A percentile compares a stretch with the other conserved stretches of the same genome.
These are phyloP conservation scores for Oscheius myriophilus DNA, from an alignment of 2,888 invertebrate species.

Conservation along the genomic window DNA sequence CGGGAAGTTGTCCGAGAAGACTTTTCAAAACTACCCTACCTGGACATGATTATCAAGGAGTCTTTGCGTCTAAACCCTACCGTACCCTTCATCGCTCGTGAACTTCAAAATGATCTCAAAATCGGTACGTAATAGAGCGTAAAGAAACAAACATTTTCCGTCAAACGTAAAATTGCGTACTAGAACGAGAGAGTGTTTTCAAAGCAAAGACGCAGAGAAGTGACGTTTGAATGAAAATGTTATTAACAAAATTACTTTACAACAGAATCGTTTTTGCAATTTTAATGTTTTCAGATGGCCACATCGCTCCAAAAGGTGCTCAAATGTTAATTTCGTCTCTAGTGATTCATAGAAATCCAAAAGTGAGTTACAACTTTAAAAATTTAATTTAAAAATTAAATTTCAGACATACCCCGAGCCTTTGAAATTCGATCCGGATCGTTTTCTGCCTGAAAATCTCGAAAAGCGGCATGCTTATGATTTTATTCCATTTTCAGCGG, in stretches of 20 bases:
- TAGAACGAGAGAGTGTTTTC: too few species aligned
- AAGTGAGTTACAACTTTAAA: slow-evolving; percentile 1
- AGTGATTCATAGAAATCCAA: slow-evolving; percentile 30
- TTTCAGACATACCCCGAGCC: slow-evolving; percentile 62
- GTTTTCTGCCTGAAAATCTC: slow-evolving; percentile 71
- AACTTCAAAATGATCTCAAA: slow-evolving; percentile 44
- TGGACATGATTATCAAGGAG: slow-evolving; percentile 69
- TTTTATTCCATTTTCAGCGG: slow-evolving; percentile 67
- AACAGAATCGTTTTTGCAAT: too few species aligned
- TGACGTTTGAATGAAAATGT: too few species aligned
- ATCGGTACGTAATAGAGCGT: slow-evolving; percentile 34
- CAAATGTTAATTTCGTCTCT: slow-evolving; percentile 39
- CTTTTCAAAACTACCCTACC: slow-evolving; percentile 58
- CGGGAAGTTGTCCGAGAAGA: slow-evolving; percentile 63
- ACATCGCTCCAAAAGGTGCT: slow-evolving; percentile 36
- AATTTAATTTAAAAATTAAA: background rate
- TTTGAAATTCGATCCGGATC: slow-evolving; percentile 72
- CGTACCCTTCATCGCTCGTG: slow-evolving; percentile 49
- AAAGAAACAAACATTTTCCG: too few species aligned
- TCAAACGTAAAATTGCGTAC: too few species aligned
- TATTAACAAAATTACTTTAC: too few species aligned
- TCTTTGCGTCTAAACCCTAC: slow-evolving; percentile 48
- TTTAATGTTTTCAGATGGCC: slow-evolving; percentile 34
- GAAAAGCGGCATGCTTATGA: slow-evolving; percentile 59
- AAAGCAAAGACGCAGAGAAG: too few species aligned